A percentile compares a stretch with the other conserved stretches of the same genome.
phyloP scores from a whole-genome alignment of 2,888 invertebrate genomes.

The Bembecia ichneumoniformis region DNA sequence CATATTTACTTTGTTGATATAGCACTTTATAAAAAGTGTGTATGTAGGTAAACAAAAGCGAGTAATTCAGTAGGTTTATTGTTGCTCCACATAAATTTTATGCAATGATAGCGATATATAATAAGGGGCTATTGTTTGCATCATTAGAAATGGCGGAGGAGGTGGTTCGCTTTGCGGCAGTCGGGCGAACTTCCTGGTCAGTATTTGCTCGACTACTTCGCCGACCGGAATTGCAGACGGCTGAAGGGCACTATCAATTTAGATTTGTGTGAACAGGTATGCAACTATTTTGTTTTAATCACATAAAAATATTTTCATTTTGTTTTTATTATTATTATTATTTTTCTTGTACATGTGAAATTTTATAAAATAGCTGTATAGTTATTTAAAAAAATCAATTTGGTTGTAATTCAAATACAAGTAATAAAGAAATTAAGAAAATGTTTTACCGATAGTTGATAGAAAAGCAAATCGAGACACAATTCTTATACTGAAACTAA shows the following conservation, averaged over 20 bases:
- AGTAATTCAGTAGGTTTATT: not conserved
- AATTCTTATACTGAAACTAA: too few species aligned
- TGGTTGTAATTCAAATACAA: not conserved
- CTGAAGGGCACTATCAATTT: conserved; percentile 92
- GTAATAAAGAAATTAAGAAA: too few species aligned
- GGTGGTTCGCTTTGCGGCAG: conserved; percentile 94
- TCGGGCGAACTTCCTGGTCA: conserved; percentile 94
- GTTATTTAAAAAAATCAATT: not conserved
- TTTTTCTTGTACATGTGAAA: not conserved
- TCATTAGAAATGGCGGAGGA: conserved; percentile 90
- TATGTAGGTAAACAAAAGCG: too few species aligned
- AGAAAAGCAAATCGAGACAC: too few species aligned
- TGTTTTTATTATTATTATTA: not conserved
- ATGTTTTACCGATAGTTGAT: too few species aligned
- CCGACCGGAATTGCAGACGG: conserved; percentile 87
- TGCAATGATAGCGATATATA: too few species aligned
- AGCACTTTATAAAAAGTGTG: not conserved
- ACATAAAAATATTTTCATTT: not conserved
- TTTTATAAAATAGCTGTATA: not conserved
- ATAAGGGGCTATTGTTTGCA: not conserved
- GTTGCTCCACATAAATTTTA: too few species aligned
- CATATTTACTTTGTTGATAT: conserved; percentile 34
- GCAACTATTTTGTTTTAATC: conserved; percentile 7
- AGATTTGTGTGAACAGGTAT: conserved; percentile 95
- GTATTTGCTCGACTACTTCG: conserved; percentile 94